These are phyloP conservation scores for Cryptotis parvus DNA, from an alignment of 2,113 vertebrate genomes.

Conservation along the genomic window DNA sequence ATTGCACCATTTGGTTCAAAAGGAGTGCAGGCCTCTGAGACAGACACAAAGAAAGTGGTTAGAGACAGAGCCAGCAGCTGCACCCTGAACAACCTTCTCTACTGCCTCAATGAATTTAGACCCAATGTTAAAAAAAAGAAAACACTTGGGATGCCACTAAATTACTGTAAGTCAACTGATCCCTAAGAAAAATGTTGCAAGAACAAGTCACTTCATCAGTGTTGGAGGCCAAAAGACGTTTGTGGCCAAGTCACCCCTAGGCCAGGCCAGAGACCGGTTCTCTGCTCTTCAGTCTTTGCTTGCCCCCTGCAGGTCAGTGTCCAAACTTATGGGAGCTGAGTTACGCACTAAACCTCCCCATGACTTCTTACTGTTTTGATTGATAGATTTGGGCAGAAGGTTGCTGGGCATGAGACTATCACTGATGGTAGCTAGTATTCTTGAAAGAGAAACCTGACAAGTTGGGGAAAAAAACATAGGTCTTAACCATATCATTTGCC, in stretches of 20 bases:
- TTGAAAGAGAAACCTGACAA: constrained; percentile 29
- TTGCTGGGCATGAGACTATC: not conserved
- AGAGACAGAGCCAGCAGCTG: not conserved
- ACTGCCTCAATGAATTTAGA: not conserved
- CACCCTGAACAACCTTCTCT: not conserved
- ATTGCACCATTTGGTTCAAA: not conserved
- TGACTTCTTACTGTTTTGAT: not conserved
- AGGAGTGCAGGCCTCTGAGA: not conserved
- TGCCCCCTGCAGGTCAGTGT: no score
- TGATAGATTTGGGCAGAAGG: not conserved
- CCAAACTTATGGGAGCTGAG: not conserved
- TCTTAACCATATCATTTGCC: not conserved
- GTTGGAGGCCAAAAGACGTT: not conserved
- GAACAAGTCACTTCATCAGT: not conserved
- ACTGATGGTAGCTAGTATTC: not conserved
- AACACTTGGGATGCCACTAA: not conserved
- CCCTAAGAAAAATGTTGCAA: not conserved
- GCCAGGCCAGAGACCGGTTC: not conserved
- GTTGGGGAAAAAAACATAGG: not conserved
- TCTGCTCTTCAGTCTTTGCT: not conserved
- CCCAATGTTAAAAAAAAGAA: not conserved
- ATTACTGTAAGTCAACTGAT: not conserved
- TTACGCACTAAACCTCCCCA: not conserved
- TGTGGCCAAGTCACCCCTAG: not conserved
- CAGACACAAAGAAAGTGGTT: not conserved